Conservation (phyloP, 2,888 invertebrate species). For the Polietes domitor region DNA sequence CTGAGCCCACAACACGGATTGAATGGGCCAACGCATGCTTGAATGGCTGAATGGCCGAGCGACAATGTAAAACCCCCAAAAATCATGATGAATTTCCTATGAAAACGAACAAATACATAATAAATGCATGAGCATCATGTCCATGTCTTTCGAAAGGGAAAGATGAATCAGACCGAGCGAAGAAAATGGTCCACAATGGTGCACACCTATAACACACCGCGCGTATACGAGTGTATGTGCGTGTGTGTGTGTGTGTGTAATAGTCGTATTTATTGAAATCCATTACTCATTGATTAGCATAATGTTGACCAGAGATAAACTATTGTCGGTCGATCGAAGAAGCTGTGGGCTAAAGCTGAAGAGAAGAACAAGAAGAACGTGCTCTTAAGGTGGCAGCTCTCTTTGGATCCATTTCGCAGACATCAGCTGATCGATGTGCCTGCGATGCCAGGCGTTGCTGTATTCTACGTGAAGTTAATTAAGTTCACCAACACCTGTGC, state of each 20-base stretch:
- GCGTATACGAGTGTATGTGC: background rate
- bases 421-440: conserved; percentile 7
- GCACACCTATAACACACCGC: background rate
- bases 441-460: conserved; percentile 1
- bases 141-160: conserved; percentile 12
- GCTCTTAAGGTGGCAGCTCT: background rate
- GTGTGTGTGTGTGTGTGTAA: background rate
- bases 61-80: background rate
- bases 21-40: background rate
- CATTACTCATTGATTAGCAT: conserved; percentile 58
- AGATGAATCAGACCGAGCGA: conserved; percentile 26
- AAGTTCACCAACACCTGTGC: conserved; percentile 64
- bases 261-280: conserved; percentile 3
- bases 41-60: no score
- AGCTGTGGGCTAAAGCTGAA: no score
- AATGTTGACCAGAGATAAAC: background rate
- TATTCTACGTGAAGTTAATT: conserved; percentile 45
- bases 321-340: background rate
- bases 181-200: conserved; percentile 17
- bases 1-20: background rate
- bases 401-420: background rate
- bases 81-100: background rate
- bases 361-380: background rate
- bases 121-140: background rate
- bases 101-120: background rate